These are phyloP conservation scores for Pecten maximus DNA, from an alignment of 2,888 invertebrate genomes.

Conservation along the genomic window DNA sequence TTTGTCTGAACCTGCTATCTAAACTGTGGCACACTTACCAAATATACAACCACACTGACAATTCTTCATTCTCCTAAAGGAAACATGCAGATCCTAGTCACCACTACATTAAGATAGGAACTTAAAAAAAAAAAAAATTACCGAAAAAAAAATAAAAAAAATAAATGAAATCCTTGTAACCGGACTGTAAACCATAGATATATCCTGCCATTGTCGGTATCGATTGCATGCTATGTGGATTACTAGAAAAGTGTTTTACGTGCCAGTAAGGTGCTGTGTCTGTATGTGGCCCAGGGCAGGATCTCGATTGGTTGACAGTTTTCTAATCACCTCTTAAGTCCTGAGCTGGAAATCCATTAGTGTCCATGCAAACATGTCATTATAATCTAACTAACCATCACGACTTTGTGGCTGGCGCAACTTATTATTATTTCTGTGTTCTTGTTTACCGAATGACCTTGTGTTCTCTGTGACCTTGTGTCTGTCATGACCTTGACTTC, in stretches of 20 bases:
- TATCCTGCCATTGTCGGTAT: background rate
- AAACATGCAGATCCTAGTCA: background rate
- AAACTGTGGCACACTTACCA: background rate
- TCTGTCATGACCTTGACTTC: background rate
- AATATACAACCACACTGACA: background rate
- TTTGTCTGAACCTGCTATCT: background rate
- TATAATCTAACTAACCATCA: background rate
- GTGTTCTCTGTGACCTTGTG: background rate
- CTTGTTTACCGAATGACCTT: background rate
- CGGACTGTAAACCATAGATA: background rate
- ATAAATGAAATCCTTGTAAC: background rate
- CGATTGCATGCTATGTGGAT: background rate
- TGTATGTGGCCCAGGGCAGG: background rate
- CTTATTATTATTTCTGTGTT: background rate
- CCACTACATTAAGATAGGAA: background rate
- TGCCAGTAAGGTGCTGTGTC: background rate
- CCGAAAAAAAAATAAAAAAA: background rate
- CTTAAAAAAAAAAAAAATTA: background rate
- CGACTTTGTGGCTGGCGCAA: background rate
- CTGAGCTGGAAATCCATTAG: background rate
- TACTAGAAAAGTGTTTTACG: background rate
- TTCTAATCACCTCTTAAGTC: background rate
- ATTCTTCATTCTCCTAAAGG: background rate
- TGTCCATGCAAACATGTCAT: constrained; percentile 1
- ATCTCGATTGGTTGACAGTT: constrained; percentile 16